Conservation (phyloP, 2,888 invertebrate species). For the Adelognathus sp. region DNA sequence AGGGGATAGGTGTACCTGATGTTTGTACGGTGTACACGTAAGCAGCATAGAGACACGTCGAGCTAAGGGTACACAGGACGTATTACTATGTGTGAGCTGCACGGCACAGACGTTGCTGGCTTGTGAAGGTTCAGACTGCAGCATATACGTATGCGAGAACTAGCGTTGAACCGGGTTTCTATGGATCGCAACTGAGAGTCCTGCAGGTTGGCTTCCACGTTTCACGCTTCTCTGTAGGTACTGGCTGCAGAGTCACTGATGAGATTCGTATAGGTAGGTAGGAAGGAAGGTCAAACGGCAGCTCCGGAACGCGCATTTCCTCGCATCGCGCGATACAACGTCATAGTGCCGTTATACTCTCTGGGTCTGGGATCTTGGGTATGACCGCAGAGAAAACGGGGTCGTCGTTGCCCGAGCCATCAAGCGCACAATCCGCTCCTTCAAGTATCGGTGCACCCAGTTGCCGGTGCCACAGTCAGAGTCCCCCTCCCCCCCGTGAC, state of each 20-base stretch:
- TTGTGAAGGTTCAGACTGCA: not conserved
- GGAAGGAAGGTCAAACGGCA: slow-evolving; percentile 34
- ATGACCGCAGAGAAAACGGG: slow-evolving; percentile 1
- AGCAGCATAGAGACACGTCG: not conserved
- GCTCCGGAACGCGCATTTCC: not conserved
- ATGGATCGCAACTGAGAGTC: slow-evolving; percentile 13
- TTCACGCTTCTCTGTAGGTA: not conserved
- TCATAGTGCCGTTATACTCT: too few species aligned
- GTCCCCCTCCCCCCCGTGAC: slow-evolving; percentile 8
- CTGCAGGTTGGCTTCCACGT: slow-evolving; percentile 14
- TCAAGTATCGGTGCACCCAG: slow-evolving; percentile 20
- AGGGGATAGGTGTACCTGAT: not conserved
- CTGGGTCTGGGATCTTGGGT: too few species aligned
- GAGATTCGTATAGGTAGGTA: too few species aligned
- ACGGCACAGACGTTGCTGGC: not conserved
- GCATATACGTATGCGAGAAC: slow-evolving; percentile 8
- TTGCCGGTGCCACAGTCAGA: not conserved
- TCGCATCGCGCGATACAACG: slow-evolving; percentile 15
- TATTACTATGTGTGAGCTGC: not conserved
- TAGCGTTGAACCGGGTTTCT: slow-evolving; percentile 17
- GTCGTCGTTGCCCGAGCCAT: slow-evolving; percentile 26
- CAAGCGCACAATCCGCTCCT: slow-evolving; percentile 1
- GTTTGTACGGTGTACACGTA: not conserved
- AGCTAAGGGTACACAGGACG: not conserved
- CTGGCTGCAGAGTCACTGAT: slow-evolving; percentile 7